Percentiles rank a stretch among this genome's conserved stretches.
These are phyloP conservation scores for Trichechus manatus DNA, from an alignment of 2,113 vertebrate genomes.

Conservation along the genomic window DNA sequence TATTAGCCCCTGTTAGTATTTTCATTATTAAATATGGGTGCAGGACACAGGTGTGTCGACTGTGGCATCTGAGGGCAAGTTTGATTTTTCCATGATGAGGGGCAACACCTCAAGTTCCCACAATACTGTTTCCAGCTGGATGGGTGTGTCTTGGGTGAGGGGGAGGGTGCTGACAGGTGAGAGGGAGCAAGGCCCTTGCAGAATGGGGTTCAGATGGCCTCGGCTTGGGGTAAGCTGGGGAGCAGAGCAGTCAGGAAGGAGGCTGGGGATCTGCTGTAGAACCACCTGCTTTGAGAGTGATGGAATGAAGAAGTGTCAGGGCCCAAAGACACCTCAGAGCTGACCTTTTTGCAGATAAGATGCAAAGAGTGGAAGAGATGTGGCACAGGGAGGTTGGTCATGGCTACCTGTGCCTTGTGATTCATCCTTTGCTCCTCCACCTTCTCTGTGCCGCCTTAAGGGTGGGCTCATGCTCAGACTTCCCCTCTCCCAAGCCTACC, in stretches of 20 bases:
- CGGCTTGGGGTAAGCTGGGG: background rate
- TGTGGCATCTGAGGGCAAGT: background rate
- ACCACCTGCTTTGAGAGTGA: background rate
- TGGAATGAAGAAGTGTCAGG: background rate
- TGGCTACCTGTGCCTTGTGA: background rate
- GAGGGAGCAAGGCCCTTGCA: background rate
- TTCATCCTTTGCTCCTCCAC: background rate
- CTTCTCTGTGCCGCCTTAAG: background rate
- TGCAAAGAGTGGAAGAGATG: background rate
- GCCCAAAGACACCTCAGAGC: background rate
- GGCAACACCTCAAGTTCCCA: background rate
- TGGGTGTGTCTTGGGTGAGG: no score
- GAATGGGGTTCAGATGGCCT: background rate
- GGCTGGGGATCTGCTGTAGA: background rate
- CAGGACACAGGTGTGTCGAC: background rate
- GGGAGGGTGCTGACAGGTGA: background rate
- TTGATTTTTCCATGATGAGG: background rate
- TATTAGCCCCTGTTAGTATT: no score
- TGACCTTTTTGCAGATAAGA: background rate
- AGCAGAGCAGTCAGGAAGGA: background rate
- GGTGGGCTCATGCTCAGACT: background rate
- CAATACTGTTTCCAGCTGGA: background rate
- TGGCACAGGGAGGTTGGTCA: background rate
- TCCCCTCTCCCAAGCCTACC: fast-evolving
- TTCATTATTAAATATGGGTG: fast-evolving